These are phyloP conservation scores for Hanleya hanleyi DNA, from an alignment of 2,888 invertebrate species.

Conservation along the genomic window DNA sequence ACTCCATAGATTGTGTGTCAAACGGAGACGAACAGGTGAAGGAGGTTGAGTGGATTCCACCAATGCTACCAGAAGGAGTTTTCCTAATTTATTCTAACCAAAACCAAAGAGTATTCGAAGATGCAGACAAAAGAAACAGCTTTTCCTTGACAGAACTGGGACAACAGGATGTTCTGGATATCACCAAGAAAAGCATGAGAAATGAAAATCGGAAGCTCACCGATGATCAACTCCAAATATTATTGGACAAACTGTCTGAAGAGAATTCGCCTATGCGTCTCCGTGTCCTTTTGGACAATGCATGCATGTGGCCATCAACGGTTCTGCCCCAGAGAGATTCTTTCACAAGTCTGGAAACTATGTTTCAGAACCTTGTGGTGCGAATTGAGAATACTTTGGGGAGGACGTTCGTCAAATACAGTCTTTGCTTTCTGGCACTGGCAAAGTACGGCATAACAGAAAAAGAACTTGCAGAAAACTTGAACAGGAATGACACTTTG, in stretches of 20 bases:
- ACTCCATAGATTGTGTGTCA: background rate
- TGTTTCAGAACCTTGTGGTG: conserved; percentile 28
- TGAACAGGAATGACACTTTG: conserved; percentile 30
- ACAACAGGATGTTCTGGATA: background rate
- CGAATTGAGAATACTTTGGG: conserved; percentile 30
- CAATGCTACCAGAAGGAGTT: background rate
- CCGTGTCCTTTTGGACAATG: conserved; percentile 18
- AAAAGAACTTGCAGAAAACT: conserved; percentile 32
- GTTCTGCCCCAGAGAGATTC: conserved; percentile 24
- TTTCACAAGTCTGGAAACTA: conserved; percentile 14
- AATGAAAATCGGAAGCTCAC: conserved; percentile 21
- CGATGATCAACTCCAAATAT: conserved; percentile 25
- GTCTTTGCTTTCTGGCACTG: conserved; percentile 29
- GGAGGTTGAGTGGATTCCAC: background rate
- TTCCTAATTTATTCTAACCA: background rate
- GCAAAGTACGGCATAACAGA: conserved; percentile 34
- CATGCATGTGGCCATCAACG: conserved; percentile 35
- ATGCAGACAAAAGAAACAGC: background rate
- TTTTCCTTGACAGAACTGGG: background rate
- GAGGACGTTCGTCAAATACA: conserved; percentile 28
- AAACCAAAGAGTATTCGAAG: background rate
- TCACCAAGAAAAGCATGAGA: conserved; percentile 12
- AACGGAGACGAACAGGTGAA: background rate
- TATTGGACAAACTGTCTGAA: conserved; percentile 16
- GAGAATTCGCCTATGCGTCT: conserved; percentile 25